phyloP scores from a whole-genome alignment of 2,888 invertebrate species.

The Helobdella robusta region DNA sequence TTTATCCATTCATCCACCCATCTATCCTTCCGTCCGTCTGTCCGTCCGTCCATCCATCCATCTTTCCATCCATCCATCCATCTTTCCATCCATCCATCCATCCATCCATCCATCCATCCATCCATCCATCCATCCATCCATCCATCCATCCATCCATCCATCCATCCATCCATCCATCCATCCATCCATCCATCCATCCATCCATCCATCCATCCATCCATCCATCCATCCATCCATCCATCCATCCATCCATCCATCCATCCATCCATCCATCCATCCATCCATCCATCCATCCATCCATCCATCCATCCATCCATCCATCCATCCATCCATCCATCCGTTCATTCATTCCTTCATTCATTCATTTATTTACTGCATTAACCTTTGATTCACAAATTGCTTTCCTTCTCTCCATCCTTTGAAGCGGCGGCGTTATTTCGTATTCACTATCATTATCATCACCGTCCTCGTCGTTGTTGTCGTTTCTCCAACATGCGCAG shows the following conservation, averaged over 20 bases:
- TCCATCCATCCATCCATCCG: conserved; percentile 3
- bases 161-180: conserved; percentile 3
- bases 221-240: conserved; percentile 3
- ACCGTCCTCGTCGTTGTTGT: no score
- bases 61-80: neutral
- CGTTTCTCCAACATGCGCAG: neutral
- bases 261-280: conserved; percentile 3
- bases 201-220: conserved; percentile 3
- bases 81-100: neutral
- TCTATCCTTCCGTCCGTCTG: neutral
- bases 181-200: conserved; percentile 3
- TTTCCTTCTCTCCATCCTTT: neutral
- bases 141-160: conserved; percentile 3
- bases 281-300: conserved; percentile 3
- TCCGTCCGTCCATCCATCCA: conserved; percentile 3
- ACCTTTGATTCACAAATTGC: neutral
- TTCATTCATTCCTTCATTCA: neutral
- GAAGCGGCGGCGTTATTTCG: neutral
- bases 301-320: conserved; percentile 3
- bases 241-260: conserved; percentile 3
- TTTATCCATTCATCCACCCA: conserved; percentile 2
- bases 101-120: conserved; percentile 3
- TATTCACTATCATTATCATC: no score
- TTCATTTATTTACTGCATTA: neutral
- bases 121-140: conserved; percentile 3